A percentile compares a stretch with the other conserved stretches of the same genome.
These are phyloP conservation scores for Paramormyrops kingsleyae DNA, from an alignment of 2,113 vertebrate species.

Conservation along the genomic window DNA sequence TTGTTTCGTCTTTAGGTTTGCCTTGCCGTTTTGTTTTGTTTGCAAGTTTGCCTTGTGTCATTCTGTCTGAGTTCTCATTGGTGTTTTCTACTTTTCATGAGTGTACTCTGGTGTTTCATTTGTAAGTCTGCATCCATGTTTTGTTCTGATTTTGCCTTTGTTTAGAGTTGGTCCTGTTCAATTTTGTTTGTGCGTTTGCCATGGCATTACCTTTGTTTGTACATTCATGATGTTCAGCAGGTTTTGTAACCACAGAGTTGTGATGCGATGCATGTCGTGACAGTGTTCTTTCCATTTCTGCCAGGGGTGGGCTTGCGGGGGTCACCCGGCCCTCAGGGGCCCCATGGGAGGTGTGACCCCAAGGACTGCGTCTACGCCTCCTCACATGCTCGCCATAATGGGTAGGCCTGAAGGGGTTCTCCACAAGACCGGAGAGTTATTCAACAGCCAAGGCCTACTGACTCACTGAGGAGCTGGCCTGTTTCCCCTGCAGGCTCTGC, in stretches of 20 bases:
- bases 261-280: not conserved
- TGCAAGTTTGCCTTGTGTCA: not conserved
- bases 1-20: not conserved
- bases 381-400: constrained; percentile 49
- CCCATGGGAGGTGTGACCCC: constrained; percentile 73
- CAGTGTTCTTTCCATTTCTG: not conserved
- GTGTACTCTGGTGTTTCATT: not conserved
- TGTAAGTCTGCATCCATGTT: not conserved
- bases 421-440: constrained; percentile 25
- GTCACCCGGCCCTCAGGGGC: constrained; percentile 67
- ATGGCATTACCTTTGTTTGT: not conserved
- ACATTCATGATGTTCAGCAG: not conserved
- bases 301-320: constrained; percentile 66
- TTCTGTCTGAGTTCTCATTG: not conserved
- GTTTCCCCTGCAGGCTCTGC: not conserved
- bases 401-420: constrained; percentile 41
- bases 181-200: not conserved
- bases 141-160: not conserved
- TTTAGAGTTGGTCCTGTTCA: not conserved
- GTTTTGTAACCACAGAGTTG: not conserved
- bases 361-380: constrained; percentile 68
- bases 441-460: not conserved
- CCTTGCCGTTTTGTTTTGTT: not conserved
- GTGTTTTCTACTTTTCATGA: not conserved
- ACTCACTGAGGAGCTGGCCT: not conserved